phyloP scores from a whole-genome alignment of 2,797 vertebrate genomes.

The Coregonus ussuriensis region DNA sequence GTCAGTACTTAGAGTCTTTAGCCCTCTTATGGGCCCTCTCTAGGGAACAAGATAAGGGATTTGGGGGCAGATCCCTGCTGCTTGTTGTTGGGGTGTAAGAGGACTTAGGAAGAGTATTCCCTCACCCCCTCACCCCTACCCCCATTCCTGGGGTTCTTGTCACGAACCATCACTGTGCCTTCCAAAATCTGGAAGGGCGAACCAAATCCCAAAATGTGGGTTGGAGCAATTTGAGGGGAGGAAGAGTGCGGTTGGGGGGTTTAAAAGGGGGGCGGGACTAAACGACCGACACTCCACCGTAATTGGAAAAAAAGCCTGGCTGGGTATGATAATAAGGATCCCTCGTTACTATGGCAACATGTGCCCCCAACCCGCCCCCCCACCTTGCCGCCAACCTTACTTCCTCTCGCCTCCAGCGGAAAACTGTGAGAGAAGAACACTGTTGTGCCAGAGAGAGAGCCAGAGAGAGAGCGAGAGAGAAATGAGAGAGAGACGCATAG shows the following conservation, averaged over 20 bases:
- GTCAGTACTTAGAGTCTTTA: constrained; percentile 58
- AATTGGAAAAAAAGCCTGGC: constrained; percentile 51
- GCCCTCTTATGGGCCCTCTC: constrained; percentile 28
- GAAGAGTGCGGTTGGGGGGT: neutral
- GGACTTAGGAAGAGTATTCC: constrained; percentile 33
- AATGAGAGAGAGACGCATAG: neutral
- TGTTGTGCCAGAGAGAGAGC: neutral
- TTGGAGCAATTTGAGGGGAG: neutral
- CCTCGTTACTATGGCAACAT: constrained; percentile 71
- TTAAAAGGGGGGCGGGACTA: constrained; percentile 31
- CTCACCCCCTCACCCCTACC: constrained; percentile 8
- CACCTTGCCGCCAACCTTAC: constrained; percentile 49
- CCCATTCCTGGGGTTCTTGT: neutral
- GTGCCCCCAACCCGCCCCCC: constrained; percentile 48
- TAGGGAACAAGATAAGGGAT: constrained; percentile 51
- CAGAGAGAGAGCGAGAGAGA: neutral
- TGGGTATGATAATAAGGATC: constrained; percentile 58
- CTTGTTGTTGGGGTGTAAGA: constrained; percentile 39
- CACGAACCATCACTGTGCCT: no score
- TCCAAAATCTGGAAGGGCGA: no score
- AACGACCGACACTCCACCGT: constrained; percentile 36
- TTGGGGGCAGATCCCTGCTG: constrained; percentile 55
- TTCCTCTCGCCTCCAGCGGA: constrained; percentile 68
- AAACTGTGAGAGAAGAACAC: constrained; percentile 42
- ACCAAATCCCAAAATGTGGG: no score